Evolutionary conservation across 53 echinoderm and acorn worm genomes (phyloP), one percentile per base, ranked within the genome.

Genomic region (Holothuria leucospilota): DNA sequence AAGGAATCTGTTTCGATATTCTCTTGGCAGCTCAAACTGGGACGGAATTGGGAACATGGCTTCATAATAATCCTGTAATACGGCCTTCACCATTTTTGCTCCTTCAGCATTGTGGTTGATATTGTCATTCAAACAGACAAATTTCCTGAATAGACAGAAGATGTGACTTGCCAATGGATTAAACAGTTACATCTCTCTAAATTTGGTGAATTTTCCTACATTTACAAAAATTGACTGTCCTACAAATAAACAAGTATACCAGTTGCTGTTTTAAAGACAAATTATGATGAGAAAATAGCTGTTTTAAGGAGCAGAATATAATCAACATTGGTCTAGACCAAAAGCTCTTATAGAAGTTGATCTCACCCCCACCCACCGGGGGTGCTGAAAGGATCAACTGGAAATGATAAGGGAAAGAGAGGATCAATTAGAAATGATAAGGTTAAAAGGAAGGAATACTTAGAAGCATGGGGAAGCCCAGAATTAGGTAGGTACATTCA

Each of bases 101-200:
- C 93, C 98, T 16, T 90, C 71, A 20, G 68, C 91, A 26, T 85
- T 78, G 78, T 98, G 98, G 20, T 98, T 92, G 25, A 98, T 98
- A 87, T 98, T 98, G 81, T 98, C 98, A 49, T 98, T 98, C 28
- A 98, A 81, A 75, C 98, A 98, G 8, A 98, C 93, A 93, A 98
- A 98, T 88, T 98, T 98, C 84, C 98, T 98, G 85, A 15, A 59
- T 51, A 13, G 18, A 73, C 20, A 41, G 67, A 69, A 24, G 34
- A 51, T 29, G 16, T 46, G 11, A 46, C 46, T 25, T n/a, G 77
- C 11, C 11, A 46, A 46, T 46, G 46, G 8, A 46, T 9, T 26
- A 25, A 58, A 23, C 1, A 62, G n/a, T 65, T 62, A 67, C 27
- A 67, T 25, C 16, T 67, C 7, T 13, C 68, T 18, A 14, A 15